A percentile compares a stretch with the other conserved stretches of the same genome.
These are phyloP conservation scores for Wasmannia auropunctata DNA, from an alignment of 1,140 invertebrate genomes.

Conservation along the genomic window DNA sequence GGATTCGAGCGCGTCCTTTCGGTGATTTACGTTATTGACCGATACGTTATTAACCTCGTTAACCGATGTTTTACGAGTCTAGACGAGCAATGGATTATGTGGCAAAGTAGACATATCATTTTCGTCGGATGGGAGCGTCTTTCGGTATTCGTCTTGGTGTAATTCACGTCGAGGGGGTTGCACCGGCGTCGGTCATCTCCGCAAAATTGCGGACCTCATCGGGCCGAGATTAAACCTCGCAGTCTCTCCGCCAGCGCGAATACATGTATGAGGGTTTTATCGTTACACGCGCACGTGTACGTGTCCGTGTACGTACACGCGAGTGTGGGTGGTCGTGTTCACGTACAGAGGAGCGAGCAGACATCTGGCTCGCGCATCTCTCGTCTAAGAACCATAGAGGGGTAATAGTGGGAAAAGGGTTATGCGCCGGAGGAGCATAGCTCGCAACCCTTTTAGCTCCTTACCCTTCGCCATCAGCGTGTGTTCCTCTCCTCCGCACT, in stretches of 20 bases:
- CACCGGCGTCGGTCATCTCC: conserved; percentile 50
- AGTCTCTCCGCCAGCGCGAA: conserved; percentile 22
- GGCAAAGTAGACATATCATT: conserved; percentile 34
- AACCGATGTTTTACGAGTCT: conserved; percentile 30
- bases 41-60: conserved; percentile 26
- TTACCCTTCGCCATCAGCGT: conserved; percentile 58
- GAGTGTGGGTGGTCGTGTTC: background rate
- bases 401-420: conserved; percentile 46
- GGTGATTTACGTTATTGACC: conserved; percentile 29
- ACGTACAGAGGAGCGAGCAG: conserved; percentile 45
- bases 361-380: conserved; percentile 72
- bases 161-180: conserved; percentile 30
- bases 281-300: background rate
- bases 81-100: background rate
- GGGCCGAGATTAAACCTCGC: conserved; percentile 59
- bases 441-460: conserved; percentile 57
- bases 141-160: conserved; percentile 28
- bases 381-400: conserved; percentile 58
- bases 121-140: conserved; percentile 9
- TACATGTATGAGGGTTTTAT: background rate
- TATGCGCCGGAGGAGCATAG: conserved; percentile 46
- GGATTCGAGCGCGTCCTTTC: background rate
- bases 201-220: conserved; percentile 53
- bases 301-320: background rate
- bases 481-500: conserved; percentile 28